These are phyloP conservation scores for Chouioia cunea DNA, from an alignment of 2,888 invertebrate genomes.

Conservation along the genomic window DNA sequence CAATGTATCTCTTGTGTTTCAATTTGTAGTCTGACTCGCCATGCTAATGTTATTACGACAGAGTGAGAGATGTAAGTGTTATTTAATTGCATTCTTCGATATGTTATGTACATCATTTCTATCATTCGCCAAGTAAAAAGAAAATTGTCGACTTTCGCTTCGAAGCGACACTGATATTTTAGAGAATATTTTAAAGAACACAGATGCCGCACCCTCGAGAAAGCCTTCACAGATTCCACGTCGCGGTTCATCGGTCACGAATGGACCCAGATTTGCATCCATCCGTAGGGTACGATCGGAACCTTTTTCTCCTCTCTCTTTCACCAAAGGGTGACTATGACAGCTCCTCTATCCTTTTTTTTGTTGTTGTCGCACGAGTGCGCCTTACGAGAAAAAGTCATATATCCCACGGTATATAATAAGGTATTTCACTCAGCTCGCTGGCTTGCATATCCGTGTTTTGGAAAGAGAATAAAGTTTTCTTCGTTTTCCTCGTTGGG, in stretches of 20 bases:
- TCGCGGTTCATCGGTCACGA: conserved; percentile 28
- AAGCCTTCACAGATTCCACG: conserved; percentile 28
- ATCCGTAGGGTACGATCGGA: neutral
- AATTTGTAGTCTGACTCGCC: too few relatives aligned
- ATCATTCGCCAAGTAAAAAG: neutral
- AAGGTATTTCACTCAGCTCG: conserved; percentile 46
- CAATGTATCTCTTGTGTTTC: too few relatives aligned
- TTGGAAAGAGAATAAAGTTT: neutral
- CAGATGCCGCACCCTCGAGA: neutral
- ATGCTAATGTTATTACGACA: too few relatives aligned
- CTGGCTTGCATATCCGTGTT: neutral
- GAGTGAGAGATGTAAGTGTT: too few relatives aligned
- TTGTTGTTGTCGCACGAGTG: neutral
- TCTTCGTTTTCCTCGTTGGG: too few relatives aligned
- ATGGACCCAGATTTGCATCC: conserved; percentile 33
- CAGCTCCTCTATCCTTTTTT: neutral
- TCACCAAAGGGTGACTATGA: too few relatives aligned
- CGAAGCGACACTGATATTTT: neutral
- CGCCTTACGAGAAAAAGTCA: conserved; percentile 42
- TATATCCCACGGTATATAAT: conserved; percentile 38
- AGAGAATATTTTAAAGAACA: too few relatives aligned
- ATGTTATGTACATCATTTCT: too few relatives aligned
- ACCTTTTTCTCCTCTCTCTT: neutral
- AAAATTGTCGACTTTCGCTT: conserved; percentile 1
- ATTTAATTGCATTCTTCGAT: too few relatives aligned